Base-by-base conservation (phyloP, 2,113 vertebrate genomes). In the Callaeas wilsoni region DNA sequence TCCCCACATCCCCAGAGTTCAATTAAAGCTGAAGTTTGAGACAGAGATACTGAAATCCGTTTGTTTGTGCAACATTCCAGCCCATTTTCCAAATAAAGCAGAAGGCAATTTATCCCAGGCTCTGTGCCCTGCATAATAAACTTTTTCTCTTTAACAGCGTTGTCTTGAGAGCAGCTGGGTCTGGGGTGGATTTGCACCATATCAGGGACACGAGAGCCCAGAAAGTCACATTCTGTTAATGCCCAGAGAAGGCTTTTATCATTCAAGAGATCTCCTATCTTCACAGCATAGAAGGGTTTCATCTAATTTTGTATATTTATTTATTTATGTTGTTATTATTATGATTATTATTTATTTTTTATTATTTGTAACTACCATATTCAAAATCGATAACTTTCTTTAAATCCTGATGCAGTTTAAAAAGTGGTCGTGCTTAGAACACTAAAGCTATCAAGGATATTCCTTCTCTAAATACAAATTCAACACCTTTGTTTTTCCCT, bases 21-120 rank as follows among this genome's bases (percentile, higher is more conserved):
- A 97, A 78, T 96, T 96, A 97, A 96, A 93, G 29, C 71, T 91
- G 75, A 86, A 89, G n/a, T 79, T 92, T 83, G 88, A 70, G 90
- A 41, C 84, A 44, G 49, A 94, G 76, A 69, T 4, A 55, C 52
- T 64, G 89, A 91, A 33, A 56, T 71, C 67, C 56, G 85, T 80
- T 95, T 90, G 96, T 29, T 92, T 8, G 2, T 84, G 80, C 44
- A 93, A 37, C 53, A 86, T 75, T 86, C 60, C 89, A 90, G n/a
- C 82, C 91, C 39, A 57, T 90, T 97, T 96, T 92, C 87, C 62
- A 92, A 93, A 78, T 42, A 92, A 90, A 96, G 27, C 32, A 93
- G 13, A 93, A 84, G 77, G 27, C 41, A 91, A 89, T 97, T 96
- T 84, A 76, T 79, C 77, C 55, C 35, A 78, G 42, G 25, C 12